Conservation (phyloP, 1,140 invertebrate genomes). For the Mactra quadrangularis region DNA sequence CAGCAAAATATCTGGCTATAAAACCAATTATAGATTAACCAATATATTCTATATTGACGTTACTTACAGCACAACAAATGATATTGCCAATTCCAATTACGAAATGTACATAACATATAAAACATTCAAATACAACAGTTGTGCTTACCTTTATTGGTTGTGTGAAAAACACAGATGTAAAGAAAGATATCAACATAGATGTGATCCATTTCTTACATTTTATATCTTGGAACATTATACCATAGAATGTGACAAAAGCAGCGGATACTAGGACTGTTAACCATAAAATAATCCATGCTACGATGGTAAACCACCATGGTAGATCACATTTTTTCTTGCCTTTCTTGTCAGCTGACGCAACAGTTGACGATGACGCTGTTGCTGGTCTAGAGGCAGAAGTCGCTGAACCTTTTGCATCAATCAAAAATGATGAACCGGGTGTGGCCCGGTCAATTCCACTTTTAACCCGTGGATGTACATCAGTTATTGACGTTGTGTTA, state of each 20-base stretch:
- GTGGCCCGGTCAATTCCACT: constrained; percentile 40
- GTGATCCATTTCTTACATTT: constrained; percentile 86
- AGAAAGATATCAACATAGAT: constrained; percentile 86
- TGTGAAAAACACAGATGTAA: constrained; percentile 85
- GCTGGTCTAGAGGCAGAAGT: constrained; percentile 65
- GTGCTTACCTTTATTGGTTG: constrained; percentile 85
- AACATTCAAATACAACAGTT: too few relatives aligned
- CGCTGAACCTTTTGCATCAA: constrained; percentile 59
- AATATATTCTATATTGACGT: too few relatives aligned
- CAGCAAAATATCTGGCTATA: too few relatives aligned
- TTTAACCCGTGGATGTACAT: constrained; percentile 75
- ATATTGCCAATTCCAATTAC: too few relatives aligned
- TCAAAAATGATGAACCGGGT: constrained; percentile 60
- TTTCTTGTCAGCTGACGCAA: constrained; percentile 71
- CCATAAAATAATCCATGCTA: constrained; percentile 85
- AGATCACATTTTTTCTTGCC: constrained; percentile 81
- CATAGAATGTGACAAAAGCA: constrained; percentile 86
- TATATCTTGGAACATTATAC: constrained; percentile 85
- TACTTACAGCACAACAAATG: too few relatives aligned
- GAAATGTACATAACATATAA: too few relatives aligned
- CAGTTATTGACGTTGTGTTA: constrained; percentile 70
- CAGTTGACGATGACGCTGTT: constrained; percentile 53
- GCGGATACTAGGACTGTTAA: constrained; percentile 82
- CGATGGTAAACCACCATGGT: constrained; percentile 85
- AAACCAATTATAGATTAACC: too few relatives aligned